phyloP scores from a whole-genome alignment of 2,113 vertebrate species.

The Mesocricetus auratus region DNA sequence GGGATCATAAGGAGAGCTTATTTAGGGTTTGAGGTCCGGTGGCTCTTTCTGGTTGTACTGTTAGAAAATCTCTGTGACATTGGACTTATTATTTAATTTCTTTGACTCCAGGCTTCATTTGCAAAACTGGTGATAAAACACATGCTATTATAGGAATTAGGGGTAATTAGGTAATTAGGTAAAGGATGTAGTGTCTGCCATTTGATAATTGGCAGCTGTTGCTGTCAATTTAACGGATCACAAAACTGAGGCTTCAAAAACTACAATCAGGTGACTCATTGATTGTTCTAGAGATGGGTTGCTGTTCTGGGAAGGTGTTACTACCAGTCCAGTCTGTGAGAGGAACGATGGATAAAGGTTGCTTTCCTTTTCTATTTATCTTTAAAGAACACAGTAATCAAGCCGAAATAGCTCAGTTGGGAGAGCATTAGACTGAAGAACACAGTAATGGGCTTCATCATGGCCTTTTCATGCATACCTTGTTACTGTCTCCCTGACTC shows the following conservation, averaged over 20 bases:
- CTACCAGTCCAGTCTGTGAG: background rate
- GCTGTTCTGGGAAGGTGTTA: background rate
- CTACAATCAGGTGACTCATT: background rate
- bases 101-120: conserved; percentile 20
- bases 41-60: background rate
- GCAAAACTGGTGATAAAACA: conserved; percentile 27
- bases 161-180: background rate
- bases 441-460: background rate
- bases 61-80: conserved; percentile 21
- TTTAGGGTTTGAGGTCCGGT: background rate
- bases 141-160: conserved; percentile 38
- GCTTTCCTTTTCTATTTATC: background rate
- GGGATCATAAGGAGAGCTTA: background rate
- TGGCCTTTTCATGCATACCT: background rate
- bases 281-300: background rate
- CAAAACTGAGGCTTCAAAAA: background rate
- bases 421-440: too few species aligned
- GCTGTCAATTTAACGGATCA: background rate
- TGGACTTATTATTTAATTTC: conserved; percentile 15
- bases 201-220: conserved; percentile 48
- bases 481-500: background rate
- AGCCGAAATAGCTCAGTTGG: too few species aligned
- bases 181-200: background rate
- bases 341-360: background rate
- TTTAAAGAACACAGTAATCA: too few species aligned